Base-by-base conservation (phyloP, 1,140 invertebrate genomes). In the Drosophila kepulauana region DNA sequence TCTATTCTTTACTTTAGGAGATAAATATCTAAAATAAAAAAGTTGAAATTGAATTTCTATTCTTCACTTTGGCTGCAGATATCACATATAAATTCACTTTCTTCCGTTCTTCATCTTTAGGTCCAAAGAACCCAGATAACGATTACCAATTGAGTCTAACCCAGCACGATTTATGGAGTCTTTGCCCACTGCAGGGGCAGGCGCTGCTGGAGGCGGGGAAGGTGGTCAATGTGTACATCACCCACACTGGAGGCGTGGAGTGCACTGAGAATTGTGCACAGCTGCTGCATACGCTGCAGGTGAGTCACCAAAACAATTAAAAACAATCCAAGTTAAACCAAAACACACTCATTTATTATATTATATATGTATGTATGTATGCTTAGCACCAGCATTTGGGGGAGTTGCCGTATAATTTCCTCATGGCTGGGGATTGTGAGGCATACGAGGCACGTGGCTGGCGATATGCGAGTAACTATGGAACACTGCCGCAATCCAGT, bases 361-460 rank as follows among this genome's bases (percentile, higher is more conserved):
- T 16, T 16, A 16, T 16, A 1, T 16, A 16, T 16, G 16, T 16
- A 16, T 16, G 16, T 20, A 20, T 20, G 20, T 38, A 10, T 38
- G 35, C 59, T 25, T 4, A 87, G 82, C 7, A 5, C 6, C 16
- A 43, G 0, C 54, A 43, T 15, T n/a, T 49, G n/a, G 76, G 61
- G 28, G 89, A 92, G 61, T 62, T 92, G 8, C 91, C 90, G 1
- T 92, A 85, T 28, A 92, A 92, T 35, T 92, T 92, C 25, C 56
- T 92, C 2, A 78, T 92, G 46, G 72, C 84, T 0, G 79, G 90
- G 5, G 85, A 92, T 62, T 90, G 90, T 28, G 75, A 79, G 58
- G 63, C 73, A 0, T 92, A 90, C 33, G 91, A 91, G 71, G 85
- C 78, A 11, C 66, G 80, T 5, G 91, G 91, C 15, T 92, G 91